Evolutionary conservation across 2,888 invertebrate genomes (phyloP), one percentile per base, ranked within the genome.

Genomic region (Corythucha ciliata): DNA sequence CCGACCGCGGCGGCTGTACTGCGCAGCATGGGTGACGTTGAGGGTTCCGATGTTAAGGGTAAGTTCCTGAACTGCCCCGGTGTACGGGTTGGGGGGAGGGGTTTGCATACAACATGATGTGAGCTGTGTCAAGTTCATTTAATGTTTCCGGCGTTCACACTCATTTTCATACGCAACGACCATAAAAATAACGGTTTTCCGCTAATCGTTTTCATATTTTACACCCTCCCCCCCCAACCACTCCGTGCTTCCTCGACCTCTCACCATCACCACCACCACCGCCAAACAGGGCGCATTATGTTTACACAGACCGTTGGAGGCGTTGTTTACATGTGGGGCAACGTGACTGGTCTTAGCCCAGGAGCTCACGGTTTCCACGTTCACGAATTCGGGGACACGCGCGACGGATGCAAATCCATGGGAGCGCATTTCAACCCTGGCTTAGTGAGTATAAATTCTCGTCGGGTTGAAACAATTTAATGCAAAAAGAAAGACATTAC

Each of bases 381-480:
- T 5, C 85, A 86, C 62, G 79, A 80, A 64, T 79, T 79, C 62
- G 83, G 83, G 58, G 81, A 83, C 63, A 64, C 81, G 37, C 73
- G 73, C 22, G 71, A 76, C 20, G 80, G 80, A 27, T 87, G 86
- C 59, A 58, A 63, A 3, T 77, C 80, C 5, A 72, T 83, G 49
- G 84, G 81, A 1, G 72, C 72, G 0, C 89, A 90, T 64, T 90
- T 79, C 66, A 89, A 90, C 67, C 90, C 90, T 21, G 74, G 77
- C 53, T 75, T 79, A 61, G 83, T 84, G 68, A 72, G 73, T 68
- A 21, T 10, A 5, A 12, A 18, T 14, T 33, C 14, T 10, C 21
- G 10, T 34, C n/a, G n/a, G n/a, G n/a, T n/a, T n/a, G n/a, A n/a
- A n/a, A n/a, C n/a, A n/a, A n/a, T n/a, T n/a, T n/a, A n/a, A n/a